phyloP scores from a whole-genome alignment of 2,888 invertebrate species.

The Erebia ligea region DNA sequence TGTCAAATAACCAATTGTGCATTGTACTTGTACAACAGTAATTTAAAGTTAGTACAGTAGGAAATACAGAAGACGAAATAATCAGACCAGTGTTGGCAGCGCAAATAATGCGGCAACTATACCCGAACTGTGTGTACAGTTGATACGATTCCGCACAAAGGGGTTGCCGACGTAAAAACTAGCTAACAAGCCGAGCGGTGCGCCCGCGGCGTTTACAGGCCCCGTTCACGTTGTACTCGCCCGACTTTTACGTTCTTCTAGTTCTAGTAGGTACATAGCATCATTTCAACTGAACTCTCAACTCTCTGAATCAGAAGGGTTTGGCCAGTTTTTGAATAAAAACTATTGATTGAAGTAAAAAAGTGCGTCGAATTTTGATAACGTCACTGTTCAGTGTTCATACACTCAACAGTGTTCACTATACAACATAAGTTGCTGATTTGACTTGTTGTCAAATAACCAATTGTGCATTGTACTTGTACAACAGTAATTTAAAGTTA shows the following conservation, averaged over 20 bases:
- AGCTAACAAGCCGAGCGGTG: constrained; percentile 74
- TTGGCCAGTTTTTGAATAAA: no score
- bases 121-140: constrained; percentile 48
- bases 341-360: no score
- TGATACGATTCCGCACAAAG: constrained; percentile 76
- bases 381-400: no score
- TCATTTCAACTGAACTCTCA: no score
- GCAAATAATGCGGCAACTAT: constrained; percentile 34
- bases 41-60: constrained; percentile 3
- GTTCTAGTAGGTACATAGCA: no score
- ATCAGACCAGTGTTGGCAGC: constrained; percentile 36
- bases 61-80: constrained; percentile 32
- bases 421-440: no score
- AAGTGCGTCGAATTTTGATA: no score
- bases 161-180: constrained; percentile 75
- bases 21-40: neutral
- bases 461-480: neutral
- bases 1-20: no score
- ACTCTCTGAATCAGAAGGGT: no score
- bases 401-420: no score
- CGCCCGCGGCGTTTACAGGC: constrained; percentile 55
- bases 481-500: neutral
- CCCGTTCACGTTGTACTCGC: constrained; percentile 23
- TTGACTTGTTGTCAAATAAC: no score
- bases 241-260: neutral